Evolutionary conservation across 2,888 invertebrate genomes (phyloP), one percentile per base, ranked within the genome.

Genomic region (Schrankia costaestrigalis): DNA sequence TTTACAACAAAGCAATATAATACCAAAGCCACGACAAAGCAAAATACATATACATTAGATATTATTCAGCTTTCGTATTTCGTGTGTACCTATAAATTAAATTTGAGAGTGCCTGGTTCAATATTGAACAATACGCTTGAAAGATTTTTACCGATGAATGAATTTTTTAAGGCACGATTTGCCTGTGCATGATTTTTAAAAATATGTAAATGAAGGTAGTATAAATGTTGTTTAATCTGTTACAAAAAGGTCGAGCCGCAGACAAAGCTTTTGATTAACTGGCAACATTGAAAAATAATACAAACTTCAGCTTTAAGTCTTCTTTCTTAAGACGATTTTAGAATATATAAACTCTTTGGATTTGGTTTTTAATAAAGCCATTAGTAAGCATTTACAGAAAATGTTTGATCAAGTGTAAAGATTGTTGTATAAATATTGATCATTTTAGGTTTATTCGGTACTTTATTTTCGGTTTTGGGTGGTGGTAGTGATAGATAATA

Each of bases 41-140:
- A 21, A 7, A 23, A 11, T 23, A 23, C 17, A 4, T 15, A 15
- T 6, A n/a, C n/a, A n/a, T n/a, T n/a, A n/a, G n/a, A n/a, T n/a
- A n/a, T n/a, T n/a, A n/a, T n/a, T n/a, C n/a, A n/a, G n/a, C n/a
- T n/a, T n/a, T 15, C n/a, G 22, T 15, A 22, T 11, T n/a, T 22
- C 11, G 21, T 2, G 7, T 37, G 19, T 22, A 23, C 17, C 7
- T 17, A 21, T 7, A 23, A 31, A 35, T 35, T 13, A 21, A 17
- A n/a, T 37, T 37, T 31, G 18, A 28, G 21, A 29, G 25, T 23
- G 13, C 11, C 14, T 35, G 24, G 14, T 29, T 29, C 24, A 29
- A 26, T 29, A 21, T 29, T 27, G 17, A 13, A 32, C 6, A 14
- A 17, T 28, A 3, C 28, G 12, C 11, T 30, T 23, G 9, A 23